Evolutionary conservation across 2,113 vertebrate genomes (phyloP).

Genomic region (Syrrhaptes paradoxus): DNA sequence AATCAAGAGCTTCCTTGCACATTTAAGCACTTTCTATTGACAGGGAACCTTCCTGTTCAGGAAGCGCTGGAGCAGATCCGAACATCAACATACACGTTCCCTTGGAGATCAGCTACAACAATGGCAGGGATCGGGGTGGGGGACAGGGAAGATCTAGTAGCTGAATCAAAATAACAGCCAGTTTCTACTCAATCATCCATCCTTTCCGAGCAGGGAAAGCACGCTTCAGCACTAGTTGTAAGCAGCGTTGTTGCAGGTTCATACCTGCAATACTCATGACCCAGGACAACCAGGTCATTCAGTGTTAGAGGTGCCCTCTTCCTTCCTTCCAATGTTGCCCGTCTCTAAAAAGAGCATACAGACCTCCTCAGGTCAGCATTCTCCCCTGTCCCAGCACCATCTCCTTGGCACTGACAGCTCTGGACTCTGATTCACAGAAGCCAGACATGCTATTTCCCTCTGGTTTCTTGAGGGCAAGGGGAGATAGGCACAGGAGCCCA

Average conservation of each 20-base stretch:
- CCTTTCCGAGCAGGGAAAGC: background rate
- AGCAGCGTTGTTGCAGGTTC: background rate
- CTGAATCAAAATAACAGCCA: background rate
- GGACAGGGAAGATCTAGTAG: background rate
- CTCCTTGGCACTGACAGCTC: background rate
- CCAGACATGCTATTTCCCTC: background rate
- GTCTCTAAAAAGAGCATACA: background rate
- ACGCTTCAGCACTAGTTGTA: background rate
- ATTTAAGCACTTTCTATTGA: conserved; percentile 7
- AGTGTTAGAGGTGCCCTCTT: background rate
- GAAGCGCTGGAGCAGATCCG: background rate
- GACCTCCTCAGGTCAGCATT: background rate
- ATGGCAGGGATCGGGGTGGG: background rate
- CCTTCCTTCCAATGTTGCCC: background rate
- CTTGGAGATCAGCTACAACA: conserved; percentile 1
- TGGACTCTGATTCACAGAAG: background rate
- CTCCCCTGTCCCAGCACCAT: background rate
- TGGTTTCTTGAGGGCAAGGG: background rate
- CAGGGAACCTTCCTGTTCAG: conserved; percentile 3
- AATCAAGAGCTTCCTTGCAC: conserved; percentile 11
- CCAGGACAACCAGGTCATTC: background rate
- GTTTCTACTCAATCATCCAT: background rate
- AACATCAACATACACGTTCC: background rate
- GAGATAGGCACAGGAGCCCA: background rate
- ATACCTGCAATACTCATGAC: background rate